These are phyloP conservation scores for Bombus impatiens DNA, from an alignment of 1,140 invertebrate species.

Conservation along the genomic window DNA sequence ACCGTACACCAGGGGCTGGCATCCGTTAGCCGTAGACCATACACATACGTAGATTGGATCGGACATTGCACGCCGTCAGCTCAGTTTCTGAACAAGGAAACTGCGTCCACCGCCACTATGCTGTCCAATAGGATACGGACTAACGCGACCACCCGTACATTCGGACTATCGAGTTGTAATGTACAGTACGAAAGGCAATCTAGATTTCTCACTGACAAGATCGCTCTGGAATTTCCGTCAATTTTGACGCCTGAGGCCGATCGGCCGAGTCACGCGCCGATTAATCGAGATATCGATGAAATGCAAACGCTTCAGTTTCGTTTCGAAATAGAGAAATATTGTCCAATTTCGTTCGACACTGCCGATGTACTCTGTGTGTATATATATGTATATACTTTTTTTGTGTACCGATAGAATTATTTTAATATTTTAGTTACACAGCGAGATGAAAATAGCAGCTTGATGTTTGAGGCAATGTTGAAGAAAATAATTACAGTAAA, in stretches of 20 bases:
- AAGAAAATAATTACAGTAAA: not conserved
- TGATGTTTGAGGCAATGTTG: not conserved
- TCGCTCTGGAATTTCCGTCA: slow-evolving; percentile 55
- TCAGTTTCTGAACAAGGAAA: slow-evolving; percentile 73
- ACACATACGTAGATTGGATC: slow-evolving; percentile 71
- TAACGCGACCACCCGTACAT: slow-evolving; percentile 65
- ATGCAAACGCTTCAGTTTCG: slow-evolving; percentile 10
- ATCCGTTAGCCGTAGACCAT: slow-evolving; percentile 61
- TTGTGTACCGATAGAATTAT: not conserved
- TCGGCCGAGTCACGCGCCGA: not conserved
- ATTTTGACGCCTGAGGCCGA: slow-evolving; percentile 30
- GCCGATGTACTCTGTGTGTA: not conserved
- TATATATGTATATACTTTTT: too few species aligned
- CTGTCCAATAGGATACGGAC: slow-evolving; percentile 66
- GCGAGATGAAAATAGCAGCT: not conserved
- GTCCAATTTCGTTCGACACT: not conserved
- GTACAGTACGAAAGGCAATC: slow-evolving; percentile 68
- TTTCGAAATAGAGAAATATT: not conserved
- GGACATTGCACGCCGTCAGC: slow-evolving; percentile 72
- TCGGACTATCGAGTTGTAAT: slow-evolving; percentile 68
- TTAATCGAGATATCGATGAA: slow-evolving; percentile 7
- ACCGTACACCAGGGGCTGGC: slow-evolving; percentile 39
- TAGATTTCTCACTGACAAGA: slow-evolving; percentile 60
- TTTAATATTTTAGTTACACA: not conserved
- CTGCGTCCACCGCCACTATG: slow-evolving; percentile 55